These are phyloP conservation scores for Bombylius major DNA, from an alignment of 2,888 invertebrate genomes.

Conservation along the genomic window DNA sequence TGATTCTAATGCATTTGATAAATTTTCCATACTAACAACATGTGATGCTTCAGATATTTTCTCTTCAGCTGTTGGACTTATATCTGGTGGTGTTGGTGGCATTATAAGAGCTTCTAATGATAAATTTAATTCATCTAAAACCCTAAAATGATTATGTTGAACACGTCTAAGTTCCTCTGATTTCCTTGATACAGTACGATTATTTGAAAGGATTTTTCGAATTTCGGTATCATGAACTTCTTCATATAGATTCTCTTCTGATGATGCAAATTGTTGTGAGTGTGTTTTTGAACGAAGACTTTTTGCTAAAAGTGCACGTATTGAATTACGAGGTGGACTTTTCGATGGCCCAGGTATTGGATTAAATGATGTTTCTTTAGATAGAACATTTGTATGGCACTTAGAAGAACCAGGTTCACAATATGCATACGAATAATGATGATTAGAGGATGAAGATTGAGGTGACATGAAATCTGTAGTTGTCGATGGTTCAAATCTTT, in stretches of 20 bases:
- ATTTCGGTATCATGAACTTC: constrained; percentile 37
- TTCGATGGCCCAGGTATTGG: constrained; percentile 26
- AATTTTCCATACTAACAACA: constrained; percentile 28
- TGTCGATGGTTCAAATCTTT: constrained; percentile 45
- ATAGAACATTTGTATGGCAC: constrained; percentile 50
- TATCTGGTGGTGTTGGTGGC: constrained; percentile 49
- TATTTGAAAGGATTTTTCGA: constrained; percentile 36
- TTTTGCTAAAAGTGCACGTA: constrained; percentile 32
- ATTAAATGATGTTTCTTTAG: constrained; percentile 21
- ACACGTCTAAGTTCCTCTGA: constrained; percentile 72
- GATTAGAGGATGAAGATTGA: constrained; percentile 21
- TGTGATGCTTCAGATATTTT: constrained; percentile 36
- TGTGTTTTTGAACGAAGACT: constrained; percentile 31
- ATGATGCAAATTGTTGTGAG: constrained; percentile 20
- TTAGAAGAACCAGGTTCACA: constrained; percentile 57
- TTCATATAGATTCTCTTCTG: constrained; percentile 50
- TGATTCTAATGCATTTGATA: constrained; percentile 32
- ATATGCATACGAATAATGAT: constrained; percentile 73
- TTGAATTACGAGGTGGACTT: constrained; percentile 34
- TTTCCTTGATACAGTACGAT: constrained; percentile 52
- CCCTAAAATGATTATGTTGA: constrained; percentile 69
- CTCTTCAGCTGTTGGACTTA: constrained; percentile 42
- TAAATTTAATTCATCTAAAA: constrained; percentile 74
- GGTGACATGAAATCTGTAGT: background rate
- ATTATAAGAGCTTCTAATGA: constrained; percentile 81